Evolutionary conservation across 1,140 invertebrate species (phyloP).

Genomic region (Nixonia krombeini): DNA sequence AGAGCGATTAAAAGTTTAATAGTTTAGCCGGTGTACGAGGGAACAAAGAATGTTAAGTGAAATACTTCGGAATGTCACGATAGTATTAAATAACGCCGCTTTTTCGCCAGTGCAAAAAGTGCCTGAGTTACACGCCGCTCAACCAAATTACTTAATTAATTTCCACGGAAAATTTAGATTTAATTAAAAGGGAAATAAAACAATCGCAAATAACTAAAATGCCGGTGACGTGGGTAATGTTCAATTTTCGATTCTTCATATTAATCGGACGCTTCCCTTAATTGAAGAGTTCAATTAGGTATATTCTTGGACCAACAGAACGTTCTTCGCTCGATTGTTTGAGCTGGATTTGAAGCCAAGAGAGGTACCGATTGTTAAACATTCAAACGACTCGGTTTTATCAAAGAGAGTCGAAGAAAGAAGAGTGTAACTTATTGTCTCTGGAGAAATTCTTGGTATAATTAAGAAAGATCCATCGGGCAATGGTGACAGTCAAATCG

Average conservation of each 20-base stretch:
- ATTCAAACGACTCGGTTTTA: conserved; percentile 32
- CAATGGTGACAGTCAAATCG: conserved; percentile 35
- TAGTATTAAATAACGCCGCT: too few relatives aligned
- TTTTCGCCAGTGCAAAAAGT: too few relatives aligned
- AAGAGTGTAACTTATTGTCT: conserved; percentile 28
- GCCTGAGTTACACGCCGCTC: too few relatives aligned
- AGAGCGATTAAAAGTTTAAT: too few relatives aligned
- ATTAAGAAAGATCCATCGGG: conserved; percentile 40
- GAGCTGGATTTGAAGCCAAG: background rate
- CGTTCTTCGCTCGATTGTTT: background rate
- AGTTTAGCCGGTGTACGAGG: too few relatives aligned
- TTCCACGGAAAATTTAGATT: background rate
- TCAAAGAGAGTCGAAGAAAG: conserved; percentile 11
- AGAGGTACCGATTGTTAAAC: conserved; percentile 26
- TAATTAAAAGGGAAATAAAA: background rate
- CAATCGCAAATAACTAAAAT: background rate
- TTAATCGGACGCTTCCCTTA: background rate
- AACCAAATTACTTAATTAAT: background rate
- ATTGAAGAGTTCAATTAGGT: conserved; percentile 1
- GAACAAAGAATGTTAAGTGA: too few relatives aligned
- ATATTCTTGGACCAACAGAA: too few relatives aligned
- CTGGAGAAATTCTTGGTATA: conserved; percentile 25
- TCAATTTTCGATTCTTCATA: background rate
- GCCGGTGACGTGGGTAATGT: background rate
- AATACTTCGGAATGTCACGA: too few relatives aligned